These are phyloP conservation scores for Dasypolia templi DNA, from an alignment of 2,888 invertebrate species.

Conservation along the genomic window DNA sequence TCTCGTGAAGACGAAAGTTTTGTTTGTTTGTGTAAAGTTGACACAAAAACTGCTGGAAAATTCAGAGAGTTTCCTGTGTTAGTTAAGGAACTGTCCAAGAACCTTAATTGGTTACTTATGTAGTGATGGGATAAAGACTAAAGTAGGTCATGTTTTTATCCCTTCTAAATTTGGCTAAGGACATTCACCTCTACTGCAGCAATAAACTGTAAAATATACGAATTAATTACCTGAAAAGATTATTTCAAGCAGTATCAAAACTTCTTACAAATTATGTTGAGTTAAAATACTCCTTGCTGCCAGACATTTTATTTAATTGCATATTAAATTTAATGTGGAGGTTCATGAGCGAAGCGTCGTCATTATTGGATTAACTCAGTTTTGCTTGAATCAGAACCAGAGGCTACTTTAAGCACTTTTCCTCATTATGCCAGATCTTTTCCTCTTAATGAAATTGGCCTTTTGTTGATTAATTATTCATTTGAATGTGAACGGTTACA, in stretches of 20 bases:
- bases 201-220: slow-evolving; percentile 10
- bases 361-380: slow-evolving; percentile 56
- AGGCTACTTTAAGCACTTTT: slow-evolving; percentile 46
- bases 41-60: slow-evolving; percentile 32
- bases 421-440: slow-evolving; percentile 37
- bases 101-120: slow-evolving; percentile 10
- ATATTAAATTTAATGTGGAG: slow-evolving; percentile 53
- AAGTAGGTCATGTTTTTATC: neutral
- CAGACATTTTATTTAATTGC: slow-evolving; percentile 58
- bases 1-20: slow-evolving; percentile 36
- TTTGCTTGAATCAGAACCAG: slow-evolving; percentile 49
- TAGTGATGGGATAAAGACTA: neutral
- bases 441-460: slow-evolving; percentile 30
- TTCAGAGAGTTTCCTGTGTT: slow-evolving; percentile 17
- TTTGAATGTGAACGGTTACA: slow-evolving; percentile 5
- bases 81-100: slow-evolving; percentile 25
- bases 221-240: no score
- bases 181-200: slow-evolving; percentile 9
- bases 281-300: slow-evolving; percentile 36
- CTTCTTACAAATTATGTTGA: slow-evolving; percentile 19
- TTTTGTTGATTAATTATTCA: slow-evolving; percentile 38
- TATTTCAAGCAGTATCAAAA: slow-evolving; percentile 10
- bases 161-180: neutral
- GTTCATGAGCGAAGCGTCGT: slow-evolving; percentile 38
- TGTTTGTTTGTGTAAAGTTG: slow-evolving; percentile 27